phyloP scores from a whole-genome alignment of 2,888 invertebrate genomes.

The Zygothrica quintamaculata region DNA sequence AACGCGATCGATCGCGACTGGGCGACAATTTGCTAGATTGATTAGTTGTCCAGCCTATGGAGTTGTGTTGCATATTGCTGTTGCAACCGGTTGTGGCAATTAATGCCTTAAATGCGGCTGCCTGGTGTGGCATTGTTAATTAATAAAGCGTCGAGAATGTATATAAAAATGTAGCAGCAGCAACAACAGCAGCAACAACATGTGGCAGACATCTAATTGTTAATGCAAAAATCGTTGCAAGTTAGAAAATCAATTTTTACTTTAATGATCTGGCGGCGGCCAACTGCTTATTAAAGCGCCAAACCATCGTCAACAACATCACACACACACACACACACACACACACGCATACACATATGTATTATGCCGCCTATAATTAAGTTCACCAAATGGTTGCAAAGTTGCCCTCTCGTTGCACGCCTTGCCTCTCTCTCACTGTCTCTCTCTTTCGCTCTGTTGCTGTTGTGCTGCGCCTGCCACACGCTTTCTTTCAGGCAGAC shows the following conservation, averaged over 20 bases:
- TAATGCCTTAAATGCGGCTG: constrained; percentile 77
- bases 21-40: constrained; percentile 81
- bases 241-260: constrained; percentile 80
- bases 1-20: constrained; percentile 54
- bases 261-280: constrained; percentile 72
- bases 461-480: neutral
- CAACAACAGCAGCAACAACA: constrained; percentile 4
- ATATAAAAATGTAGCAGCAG: too few relatives aligned
- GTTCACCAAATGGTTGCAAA: constrained; percentile 40
- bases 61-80: neutral
- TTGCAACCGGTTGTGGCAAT: constrained; percentile 67
- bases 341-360: neutral
- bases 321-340: too few relatives aligned
- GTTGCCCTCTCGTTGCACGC: constrained; percentile 6
- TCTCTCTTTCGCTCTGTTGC: neutral
- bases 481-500: constrained; percentile 3
- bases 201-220: constrained; percentile 58
- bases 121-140: constrained; percentile 80
- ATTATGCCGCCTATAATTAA: constrained; percentile 53
- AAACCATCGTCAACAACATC: neutral
- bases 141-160: constrained; percentile 67
- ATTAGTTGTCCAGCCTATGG: constrained; percentile 67
- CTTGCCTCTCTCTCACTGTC: neutral
- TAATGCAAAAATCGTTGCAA: constrained; percentile 79
- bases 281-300: constrained; percentile 70